phyloP scores from a whole-genome alignment of 2,113 vertebrate species.

The Hirundichthys speculiger region DNA sequence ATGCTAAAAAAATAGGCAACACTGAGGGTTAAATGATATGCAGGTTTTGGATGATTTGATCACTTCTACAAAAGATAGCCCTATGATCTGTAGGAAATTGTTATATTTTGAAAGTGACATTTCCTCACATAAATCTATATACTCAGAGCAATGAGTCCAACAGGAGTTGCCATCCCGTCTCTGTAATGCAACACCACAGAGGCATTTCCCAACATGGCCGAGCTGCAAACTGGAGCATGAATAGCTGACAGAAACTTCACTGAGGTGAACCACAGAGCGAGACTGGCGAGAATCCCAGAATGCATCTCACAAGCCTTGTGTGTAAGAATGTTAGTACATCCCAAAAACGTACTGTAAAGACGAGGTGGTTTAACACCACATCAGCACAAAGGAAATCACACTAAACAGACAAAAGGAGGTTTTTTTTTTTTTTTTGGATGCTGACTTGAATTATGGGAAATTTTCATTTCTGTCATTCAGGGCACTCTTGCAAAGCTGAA shows the following conservation, averaged over 20 bases:
- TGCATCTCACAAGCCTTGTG: conserved; percentile 11
- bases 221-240: conserved; percentile 5
- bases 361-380: not conserved
- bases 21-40: too few relatives aligned
- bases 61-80: too few relatives aligned
- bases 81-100: too few relatives aligned
- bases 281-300: conserved; percentile 51
- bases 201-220: not conserved
- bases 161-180: not conserved
- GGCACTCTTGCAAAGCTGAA: not conserved
- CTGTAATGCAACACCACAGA: conserved; percentile 36
- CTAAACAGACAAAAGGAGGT: not conserved
- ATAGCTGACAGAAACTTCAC: conserved; percentile 24
- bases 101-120: not conserved
- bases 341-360: conserved; percentile 5
- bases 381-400: not conserved
- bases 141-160: not conserved
- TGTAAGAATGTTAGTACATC: conserved; percentile 24
- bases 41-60: too few relatives aligned
- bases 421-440: conserved; percentile 2
- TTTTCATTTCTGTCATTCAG: not conserved
- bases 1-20: not conserved
- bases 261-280: conserved; percentile 41
- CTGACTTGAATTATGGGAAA: not conserved
- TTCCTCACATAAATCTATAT: not conserved